Base-by-base conservation (phyloP, 2,888 invertebrate genomes). In the Exephanes ischioxanthus region DNA sequence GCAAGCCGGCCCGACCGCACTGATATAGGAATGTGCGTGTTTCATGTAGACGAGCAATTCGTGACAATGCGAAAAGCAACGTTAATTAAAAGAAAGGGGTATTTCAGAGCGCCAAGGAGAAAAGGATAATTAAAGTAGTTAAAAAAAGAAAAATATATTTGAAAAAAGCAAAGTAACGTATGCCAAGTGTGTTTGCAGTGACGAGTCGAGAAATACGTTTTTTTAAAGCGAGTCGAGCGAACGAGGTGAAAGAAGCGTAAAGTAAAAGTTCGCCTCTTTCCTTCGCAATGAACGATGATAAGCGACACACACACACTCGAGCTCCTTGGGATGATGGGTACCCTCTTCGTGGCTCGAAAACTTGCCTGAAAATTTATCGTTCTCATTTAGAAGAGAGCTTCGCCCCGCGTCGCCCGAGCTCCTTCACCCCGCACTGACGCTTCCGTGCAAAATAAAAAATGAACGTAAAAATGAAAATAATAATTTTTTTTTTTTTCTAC, bases 361-460 rank as follows among this genome's bases (percentile, higher is more conserved):
- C 73, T 86, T 78, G 83, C 83, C 68, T 73, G 80, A 66, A 83
- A 86, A 86, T 86, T 83, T 86, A 86, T 86, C 83, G 86, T 70
- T 80, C 86, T 86, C 86, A 86, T 86, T 86, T 86, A 77, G 86
- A 80, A 86, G 66, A 86, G 83, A 86, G 86, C 80, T 86, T 86
- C 73, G 68, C 80, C 83, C 58, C 30, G 6, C 30, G 14, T 16
- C 16, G 16, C 16, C 4, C 11, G 30, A 22, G 14, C 19, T 22
- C 55, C 9, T 22, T 22, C 9, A 3, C 26, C 58, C 58, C 14
- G 22, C 14, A 26, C 26, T 14, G 26, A 14, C 11, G 58, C 58
- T 22, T 33, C 14, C 26, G 63, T 14, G 3, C 4, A 16, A 48
- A 48, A 48, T 16, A 48, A 48, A 48, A 48, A 14, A 48, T 16